Conservation (phyloP, 2,797 vertebrate genomes). For the Leuciscus waleckii region DNA sequence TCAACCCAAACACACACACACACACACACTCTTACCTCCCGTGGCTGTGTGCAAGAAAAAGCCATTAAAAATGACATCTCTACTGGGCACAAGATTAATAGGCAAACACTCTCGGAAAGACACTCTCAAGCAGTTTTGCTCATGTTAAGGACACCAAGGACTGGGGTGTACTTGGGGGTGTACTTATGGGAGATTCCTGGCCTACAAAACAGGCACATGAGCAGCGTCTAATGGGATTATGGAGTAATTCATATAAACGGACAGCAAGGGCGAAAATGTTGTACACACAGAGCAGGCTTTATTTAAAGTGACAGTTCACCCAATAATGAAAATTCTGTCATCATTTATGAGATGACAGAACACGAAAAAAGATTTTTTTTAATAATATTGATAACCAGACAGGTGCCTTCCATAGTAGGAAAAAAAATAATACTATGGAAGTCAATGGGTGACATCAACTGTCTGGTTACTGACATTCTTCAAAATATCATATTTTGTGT, state of each 20-base stretch:
- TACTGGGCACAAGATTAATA: conserved; percentile 31
- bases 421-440: background rate
- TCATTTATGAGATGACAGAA: no score
- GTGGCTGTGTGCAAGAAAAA: conserved; percentile 27
- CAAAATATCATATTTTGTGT: background rate
- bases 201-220: background rate
- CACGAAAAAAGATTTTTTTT: no score
- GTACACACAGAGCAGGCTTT: background rate
- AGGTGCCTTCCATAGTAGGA: no score
- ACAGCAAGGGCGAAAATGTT: conserved; percentile 57
- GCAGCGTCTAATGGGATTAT: background rate
- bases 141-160: conserved; percentile 18
- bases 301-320: background rate
- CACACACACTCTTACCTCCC: background rate
- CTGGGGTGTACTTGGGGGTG: no score
- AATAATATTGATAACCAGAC: no score
- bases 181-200: conserved; percentile 10
- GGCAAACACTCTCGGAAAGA: conserved; percentile 32
- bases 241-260: conserved; percentile 26
- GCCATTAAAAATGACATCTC: conserved; percentile 32
- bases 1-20: conserved; percentile 35
- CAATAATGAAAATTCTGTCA: background rate
- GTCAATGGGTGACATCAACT: background rate
- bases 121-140: conserved; percentile 27
- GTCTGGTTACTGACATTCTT: background rate